phyloP scores from a whole-genome alignment of 2,888 invertebrate species.

The Ernsta delagoae region DNA sequence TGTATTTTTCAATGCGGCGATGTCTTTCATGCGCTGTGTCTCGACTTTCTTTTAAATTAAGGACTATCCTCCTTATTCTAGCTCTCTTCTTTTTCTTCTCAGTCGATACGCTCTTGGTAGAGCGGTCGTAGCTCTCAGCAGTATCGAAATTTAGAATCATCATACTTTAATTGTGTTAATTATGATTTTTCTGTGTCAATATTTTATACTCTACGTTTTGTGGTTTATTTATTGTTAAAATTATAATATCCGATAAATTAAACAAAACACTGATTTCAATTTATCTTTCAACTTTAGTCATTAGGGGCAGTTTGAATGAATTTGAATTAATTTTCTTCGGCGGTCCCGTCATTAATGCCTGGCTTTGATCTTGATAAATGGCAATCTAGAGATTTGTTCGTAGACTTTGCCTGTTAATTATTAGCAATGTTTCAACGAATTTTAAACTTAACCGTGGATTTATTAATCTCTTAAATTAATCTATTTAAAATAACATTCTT shows the following conservation, averaged over 20 bases:
- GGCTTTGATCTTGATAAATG: constrained; percentile 23
- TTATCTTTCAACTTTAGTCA: constrained; percentile 22
- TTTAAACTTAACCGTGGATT: neutral
- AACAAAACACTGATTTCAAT: constrained; percentile 13
- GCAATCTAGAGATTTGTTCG: constrained; percentile 14
- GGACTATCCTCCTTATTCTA: no score
- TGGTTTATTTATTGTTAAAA: neutral
- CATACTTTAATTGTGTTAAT: no score
- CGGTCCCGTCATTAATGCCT: constrained; percentile 19
- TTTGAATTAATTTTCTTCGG: constrained; percentile 28
- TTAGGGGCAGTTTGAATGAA: constrained; percentile 27
- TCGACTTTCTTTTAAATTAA: no score
- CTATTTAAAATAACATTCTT: no score
- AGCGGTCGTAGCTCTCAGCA: no score
- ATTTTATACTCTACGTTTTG: neutral
- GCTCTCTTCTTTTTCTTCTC: no score
- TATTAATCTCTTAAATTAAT: no score
- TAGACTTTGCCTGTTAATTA: constrained; percentile 1
- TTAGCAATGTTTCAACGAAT: neutral
- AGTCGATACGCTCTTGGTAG: no score
- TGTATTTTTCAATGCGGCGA: no score
- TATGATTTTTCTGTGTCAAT: neutral
- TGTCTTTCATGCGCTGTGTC: no score
- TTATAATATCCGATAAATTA: neutral
- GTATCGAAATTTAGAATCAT: no score